Conservation (phyloP, 2,888 invertebrate genomes). For the Hypercompe scribonia region DNA sequence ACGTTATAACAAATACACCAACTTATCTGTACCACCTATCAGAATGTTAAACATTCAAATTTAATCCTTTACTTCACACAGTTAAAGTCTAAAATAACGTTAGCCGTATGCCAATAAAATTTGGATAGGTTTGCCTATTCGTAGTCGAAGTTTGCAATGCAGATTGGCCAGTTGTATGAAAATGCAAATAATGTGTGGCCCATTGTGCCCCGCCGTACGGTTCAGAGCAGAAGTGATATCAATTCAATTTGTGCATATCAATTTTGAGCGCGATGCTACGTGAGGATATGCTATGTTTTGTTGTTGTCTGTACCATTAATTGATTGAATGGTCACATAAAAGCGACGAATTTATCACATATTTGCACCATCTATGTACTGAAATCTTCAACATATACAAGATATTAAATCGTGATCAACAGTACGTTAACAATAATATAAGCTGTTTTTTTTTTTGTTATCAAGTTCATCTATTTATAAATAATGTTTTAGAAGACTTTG, state of each 20-base stretch:
- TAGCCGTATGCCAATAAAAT: constrained; percentile 25
- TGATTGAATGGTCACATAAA: not conserved
- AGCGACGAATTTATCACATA: not conserved
- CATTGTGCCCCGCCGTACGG: constrained; percentile 54
- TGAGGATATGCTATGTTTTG: constrained; percentile 16
- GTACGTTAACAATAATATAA: not conserved
- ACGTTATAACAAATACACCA: constrained; percentile 56
- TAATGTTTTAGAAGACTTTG: not conserved
- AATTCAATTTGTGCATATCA: constrained; percentile 42
- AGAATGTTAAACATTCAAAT: constrained; percentile 5
- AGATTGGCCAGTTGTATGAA: constrained; percentile 79
- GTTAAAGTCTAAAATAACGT: constrained; percentile 11
- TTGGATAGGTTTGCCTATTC: constrained; percentile 67
- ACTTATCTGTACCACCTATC: constrained; percentile 32
- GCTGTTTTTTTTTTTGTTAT: not conserved
- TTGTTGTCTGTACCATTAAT: constrained; percentile 6
- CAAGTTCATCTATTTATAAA: no score
- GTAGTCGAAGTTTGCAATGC: constrained; percentile 77
- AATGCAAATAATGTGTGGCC: constrained; percentile 73
- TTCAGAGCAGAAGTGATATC: constrained; percentile 45
- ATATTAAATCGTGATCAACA: no score
- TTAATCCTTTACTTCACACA: not conserved
- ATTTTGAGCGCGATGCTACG: constrained; percentile 19
- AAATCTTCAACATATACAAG: not conserved
- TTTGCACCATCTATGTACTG: not conserved